Percentiles rank a stretch among this genome's conserved stretches.
phyloP scores from a whole-genome alignment of 2,888 invertebrate species.

The Xylota segnis region DNA sequence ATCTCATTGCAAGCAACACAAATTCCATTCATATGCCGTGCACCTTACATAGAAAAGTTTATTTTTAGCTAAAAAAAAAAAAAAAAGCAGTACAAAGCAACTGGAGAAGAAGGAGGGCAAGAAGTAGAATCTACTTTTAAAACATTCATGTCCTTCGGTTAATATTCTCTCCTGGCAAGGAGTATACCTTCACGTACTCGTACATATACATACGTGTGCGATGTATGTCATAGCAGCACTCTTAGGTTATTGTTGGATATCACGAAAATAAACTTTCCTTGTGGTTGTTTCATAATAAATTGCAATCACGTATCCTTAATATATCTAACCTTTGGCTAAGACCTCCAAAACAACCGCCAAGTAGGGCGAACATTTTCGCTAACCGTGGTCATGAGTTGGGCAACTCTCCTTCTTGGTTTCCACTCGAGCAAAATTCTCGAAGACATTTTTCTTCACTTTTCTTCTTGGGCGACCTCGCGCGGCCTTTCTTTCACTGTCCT shows the following conservation, averaged over 20 bases:
- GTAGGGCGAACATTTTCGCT: slow-evolving; percentile 40
- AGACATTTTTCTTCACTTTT: slow-evolving; percentile 45
- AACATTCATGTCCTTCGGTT: slow-evolving; percentile 59
- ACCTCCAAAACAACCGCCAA: slow-evolving; percentile 56
- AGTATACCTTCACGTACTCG: slow-evolving; percentile 11
- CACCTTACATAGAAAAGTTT: slow-evolving; percentile 28
- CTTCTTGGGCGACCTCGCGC: slow-evolving; percentile 21
- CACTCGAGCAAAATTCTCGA: slow-evolving; percentile 24
- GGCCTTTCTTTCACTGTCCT: slow-evolving; percentile 29
- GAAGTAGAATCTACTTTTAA: slow-evolving; percentile 39
- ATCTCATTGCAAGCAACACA: slow-evolving; percentile 48
- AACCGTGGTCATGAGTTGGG: slow-evolving; percentile 55
- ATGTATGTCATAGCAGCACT: slow-evolving; percentile 50
- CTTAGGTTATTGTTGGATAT: slow-evolving; percentile 63
- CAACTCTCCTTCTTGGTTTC: slow-evolving; percentile 20
- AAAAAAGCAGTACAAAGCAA: background rate
- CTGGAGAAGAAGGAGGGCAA: background rate
- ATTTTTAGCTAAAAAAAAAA: slow-evolving; percentile 36
- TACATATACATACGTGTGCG: slow-evolving; percentile 10
- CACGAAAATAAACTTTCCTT: slow-evolving; percentile 66
- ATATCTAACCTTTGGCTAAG: slow-evolving; percentile 73
- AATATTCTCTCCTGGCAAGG: slow-evolving; percentile 30
- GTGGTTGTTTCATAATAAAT: slow-evolving; percentile 70
- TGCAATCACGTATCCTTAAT: slow-evolving; percentile 75
- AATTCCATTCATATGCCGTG: slow-evolving; percentile 42